Evolutionary conservation across 2,113 vertebrate genomes (phyloP), one percentile per base, ranked within the genome.

Genomic region (Hepsetus odoe): DNA sequence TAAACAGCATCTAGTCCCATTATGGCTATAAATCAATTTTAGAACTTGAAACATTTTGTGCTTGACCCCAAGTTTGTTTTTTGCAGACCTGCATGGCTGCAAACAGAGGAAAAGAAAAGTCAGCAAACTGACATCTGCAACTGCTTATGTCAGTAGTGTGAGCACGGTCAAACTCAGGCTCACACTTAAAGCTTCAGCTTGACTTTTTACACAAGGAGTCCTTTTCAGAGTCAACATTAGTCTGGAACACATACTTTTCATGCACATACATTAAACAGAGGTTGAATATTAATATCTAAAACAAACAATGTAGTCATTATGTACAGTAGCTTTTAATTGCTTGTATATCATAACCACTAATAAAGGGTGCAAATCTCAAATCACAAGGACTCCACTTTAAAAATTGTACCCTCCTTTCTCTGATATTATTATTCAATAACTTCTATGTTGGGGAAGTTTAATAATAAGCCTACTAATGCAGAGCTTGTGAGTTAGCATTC

Each of bases 81-180:
- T 40, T 40, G 28, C 26, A 64, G 0, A 18, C 35, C 9, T 38
- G 35, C 18, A 44, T 16, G 14, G 35, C 24, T 44, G 49, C 20
- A 22, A 35, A 64, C 3, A 46, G 59, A 35, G 18, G 20, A 12
- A 16, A 24, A 76, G 66, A 77, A 61, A 33, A 78, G 33, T 67
- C 46, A 62, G 55, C 56, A 78, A 73, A 30, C 74, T 51, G 64
- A 74, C 80, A 74, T 59, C 26, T 68, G 51, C 38, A 58, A 44
- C 6, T 44, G 75, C 38, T 49, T 64, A 70, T 2, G 0, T 28
- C n/a, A 61, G 42, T 72, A 65, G 30, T 12, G 24, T 13, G 33
- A 58, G 46, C 14, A 14, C 71, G 55, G 66, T 69, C 33, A 74
- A 65, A 77, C 67, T 65, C 30, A 0, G 71, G 61, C 68, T 59